phyloP scores from a whole-genome alignment of 2,113 vertebrate species.

The Thermophis baileyi region DNA sequence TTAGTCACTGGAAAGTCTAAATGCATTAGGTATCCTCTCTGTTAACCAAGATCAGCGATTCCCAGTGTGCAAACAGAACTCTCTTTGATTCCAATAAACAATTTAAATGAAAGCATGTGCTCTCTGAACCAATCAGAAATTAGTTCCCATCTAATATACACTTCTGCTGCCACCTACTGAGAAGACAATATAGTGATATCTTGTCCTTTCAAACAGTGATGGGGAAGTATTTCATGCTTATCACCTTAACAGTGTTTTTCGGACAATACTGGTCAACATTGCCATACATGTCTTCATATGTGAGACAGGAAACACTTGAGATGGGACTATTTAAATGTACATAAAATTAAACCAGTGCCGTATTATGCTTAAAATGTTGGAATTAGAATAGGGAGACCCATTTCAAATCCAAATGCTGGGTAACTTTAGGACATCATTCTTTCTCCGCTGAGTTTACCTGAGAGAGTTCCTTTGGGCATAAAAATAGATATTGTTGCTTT shows the following conservation, averaged over 20 bases:
- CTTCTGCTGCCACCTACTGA: not conserved
- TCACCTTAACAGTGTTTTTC: not conserved
- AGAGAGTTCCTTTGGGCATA: not conserved
- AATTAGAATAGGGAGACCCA: not conserved
- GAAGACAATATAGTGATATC: too few species aligned
- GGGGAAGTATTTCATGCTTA: constrained; percentile 4
- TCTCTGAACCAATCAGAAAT: not conserved
- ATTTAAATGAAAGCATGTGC: not conserved
- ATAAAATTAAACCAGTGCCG: not conserved
- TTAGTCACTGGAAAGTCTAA: not conserved
- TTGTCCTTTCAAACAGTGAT: not conserved
- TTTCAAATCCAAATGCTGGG: not conserved
- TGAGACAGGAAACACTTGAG: not conserved
- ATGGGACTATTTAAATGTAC: not conserved
- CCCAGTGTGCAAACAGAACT: not conserved
- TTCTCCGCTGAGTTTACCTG: not conserved
- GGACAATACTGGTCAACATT: not conserved
- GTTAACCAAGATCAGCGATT: not conserved
- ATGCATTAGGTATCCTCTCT: not conserved
- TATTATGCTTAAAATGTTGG: not conserved
- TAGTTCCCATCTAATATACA: not conserved
- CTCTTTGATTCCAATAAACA: not conserved
- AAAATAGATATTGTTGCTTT: not conserved
- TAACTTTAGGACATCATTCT: not conserved
- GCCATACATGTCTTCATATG: not conserved